phyloP scores from a whole-genome alignment of 2,888 invertebrate species.

The Patella caerulea region DNA sequence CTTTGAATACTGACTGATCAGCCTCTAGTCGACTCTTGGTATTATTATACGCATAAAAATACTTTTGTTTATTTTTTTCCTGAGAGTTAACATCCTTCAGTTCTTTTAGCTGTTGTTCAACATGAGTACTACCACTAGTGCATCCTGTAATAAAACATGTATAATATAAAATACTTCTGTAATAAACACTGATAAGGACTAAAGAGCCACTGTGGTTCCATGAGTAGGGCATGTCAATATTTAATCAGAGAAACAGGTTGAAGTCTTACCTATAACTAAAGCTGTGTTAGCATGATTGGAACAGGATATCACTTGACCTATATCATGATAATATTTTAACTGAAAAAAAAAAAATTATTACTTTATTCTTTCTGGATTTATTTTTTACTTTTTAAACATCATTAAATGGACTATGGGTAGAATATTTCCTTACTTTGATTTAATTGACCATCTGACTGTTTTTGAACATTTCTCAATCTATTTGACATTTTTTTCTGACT shows the following conservation, averaged over 20 bases:
- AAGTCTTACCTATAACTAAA: slow-evolving; percentile 68
- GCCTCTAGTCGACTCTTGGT: slow-evolving; percentile 61
- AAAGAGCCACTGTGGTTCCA: no score
- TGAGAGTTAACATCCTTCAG: slow-evolving; percentile 54
- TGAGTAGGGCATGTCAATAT: no score
- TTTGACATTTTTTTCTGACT: no score
- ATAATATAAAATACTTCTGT: no score
- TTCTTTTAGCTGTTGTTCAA: slow-evolving; percentile 67
- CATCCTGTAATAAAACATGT: slow-evolving; percentile 53
- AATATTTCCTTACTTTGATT: no score
- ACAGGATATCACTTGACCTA: slow-evolving; percentile 71
- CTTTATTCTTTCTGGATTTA: no score
- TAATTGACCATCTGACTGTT: no score
- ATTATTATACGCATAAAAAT: slow-evolving; percentile 49
- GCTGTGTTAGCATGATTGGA: slow-evolving; percentile 70
- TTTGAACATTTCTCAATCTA: no score
- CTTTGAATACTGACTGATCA: slow-evolving; percentile 70
- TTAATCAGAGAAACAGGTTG: no score
- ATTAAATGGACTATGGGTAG: no score
- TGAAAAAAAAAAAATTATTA: slow-evolving; percentile 43
- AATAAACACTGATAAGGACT: no score
- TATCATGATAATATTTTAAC: slow-evolving; percentile 69
- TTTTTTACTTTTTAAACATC: no score
- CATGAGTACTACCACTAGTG: slow-evolving; percentile 68
- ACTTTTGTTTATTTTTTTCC: slow-evolving; percentile 44